These are phyloP conservation scores for Eucidaris tribuloides DNA, from an alignment of 35 echinoderm and acorn worm genomes.

Conservation along the genomic window DNA sequence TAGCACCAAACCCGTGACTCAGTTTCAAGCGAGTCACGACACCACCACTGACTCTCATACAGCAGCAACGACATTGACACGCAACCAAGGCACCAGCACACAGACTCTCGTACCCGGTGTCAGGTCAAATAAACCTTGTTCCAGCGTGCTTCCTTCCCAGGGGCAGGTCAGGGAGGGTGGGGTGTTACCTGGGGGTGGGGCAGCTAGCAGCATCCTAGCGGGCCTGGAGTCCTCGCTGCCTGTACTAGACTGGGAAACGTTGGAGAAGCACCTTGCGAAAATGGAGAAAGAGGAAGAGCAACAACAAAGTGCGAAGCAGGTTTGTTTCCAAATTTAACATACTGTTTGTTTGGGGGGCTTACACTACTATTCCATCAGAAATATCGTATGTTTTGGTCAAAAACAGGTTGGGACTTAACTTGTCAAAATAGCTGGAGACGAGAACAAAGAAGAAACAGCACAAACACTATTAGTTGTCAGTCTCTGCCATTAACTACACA, in stretches of 20 bases:
- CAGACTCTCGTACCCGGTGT: conserved; percentile 1
- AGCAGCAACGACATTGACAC: conserved; percentile 4
- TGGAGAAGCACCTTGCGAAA: conserved; percentile 95
- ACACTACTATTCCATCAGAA: too few species aligned
- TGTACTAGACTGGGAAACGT: conserved; percentile 90
- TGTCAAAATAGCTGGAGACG: too few species aligned
- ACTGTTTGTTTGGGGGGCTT: too few species aligned
- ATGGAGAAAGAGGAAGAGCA: conserved; percentile 89
- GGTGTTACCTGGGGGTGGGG: not conserved
- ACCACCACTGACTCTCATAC: not conserved
- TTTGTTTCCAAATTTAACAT: too few species aligned
- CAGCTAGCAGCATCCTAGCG: not conserved
- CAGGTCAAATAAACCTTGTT: not conserved
- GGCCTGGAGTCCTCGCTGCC: conserved; percentile 72
- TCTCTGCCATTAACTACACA: too few species aligned
- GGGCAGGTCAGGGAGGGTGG: conserved; percentile 13
- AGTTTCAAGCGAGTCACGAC: not conserved
- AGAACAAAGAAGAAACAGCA: too few species aligned
- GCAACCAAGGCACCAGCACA: conserved; percentile 17
- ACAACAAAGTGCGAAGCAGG: conserved; percentile 87
- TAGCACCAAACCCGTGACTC: not conserved
- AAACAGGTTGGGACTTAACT: too few species aligned
- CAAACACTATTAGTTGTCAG: too few species aligned
- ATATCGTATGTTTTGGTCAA: too few species aligned
- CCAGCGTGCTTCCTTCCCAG: not conserved